Evolutionary conservation across 2,888 invertebrate genomes (phyloP).

Genomic region (Ophioninae sp.): DNA sequence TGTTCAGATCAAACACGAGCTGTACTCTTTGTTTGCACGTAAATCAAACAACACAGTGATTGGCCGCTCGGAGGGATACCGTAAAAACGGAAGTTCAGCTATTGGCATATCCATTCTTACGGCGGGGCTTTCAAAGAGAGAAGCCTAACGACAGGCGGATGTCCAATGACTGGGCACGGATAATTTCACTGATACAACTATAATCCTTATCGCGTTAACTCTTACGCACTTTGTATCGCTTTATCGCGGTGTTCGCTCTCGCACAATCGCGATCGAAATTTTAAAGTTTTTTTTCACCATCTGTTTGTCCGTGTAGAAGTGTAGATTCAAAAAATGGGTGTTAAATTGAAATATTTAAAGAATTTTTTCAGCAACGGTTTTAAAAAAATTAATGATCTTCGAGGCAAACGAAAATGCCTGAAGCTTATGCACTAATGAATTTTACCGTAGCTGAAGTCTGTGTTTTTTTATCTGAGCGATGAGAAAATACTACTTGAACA

Average conservation of each 20-base stretch:
- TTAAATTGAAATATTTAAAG: neutral
- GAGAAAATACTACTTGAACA: no score
- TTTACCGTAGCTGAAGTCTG: no score
- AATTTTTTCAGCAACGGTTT: neutral
- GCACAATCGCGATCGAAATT: constrained; percentile 3
- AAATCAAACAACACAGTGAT: constrained; percentile 3
- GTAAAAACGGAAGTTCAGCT: neutral
- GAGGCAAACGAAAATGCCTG: no score
- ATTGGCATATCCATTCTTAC: constrained; percentile 10
- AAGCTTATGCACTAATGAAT: no score
- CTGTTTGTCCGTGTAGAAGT: neutral
- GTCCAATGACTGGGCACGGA: neutral
- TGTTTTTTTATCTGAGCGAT: no score
- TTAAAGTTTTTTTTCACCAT: neutral
- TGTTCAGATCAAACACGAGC: constrained; percentile 21
- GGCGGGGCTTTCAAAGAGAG: neutral
- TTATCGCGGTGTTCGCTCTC: constrained; percentile 14
- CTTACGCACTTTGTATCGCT: neutral
- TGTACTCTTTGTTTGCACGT: neutral
- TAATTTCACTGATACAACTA: neutral
- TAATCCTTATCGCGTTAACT: constrained; percentile 8
- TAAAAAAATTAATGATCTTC: neutral
- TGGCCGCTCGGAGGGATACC: constrained; percentile 3
- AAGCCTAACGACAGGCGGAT: neutral
- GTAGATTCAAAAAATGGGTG: neutral